Evolutionary conservation across 2,888 invertebrate genomes (phyloP).

Genomic region (Eristalinus sepulchralis): DNA sequence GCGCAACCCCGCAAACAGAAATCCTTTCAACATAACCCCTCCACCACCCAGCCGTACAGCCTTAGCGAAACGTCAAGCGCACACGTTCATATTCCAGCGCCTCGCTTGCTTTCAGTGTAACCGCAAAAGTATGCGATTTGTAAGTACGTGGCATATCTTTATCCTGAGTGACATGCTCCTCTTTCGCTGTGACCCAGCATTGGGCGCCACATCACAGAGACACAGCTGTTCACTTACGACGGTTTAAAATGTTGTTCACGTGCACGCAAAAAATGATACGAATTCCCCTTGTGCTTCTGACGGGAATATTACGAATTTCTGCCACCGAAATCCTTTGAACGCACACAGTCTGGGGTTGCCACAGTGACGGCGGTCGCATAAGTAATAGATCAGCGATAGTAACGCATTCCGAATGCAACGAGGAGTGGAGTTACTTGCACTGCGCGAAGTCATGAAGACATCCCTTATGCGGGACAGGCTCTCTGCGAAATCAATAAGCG

Average conservation of each 20-base stretch:
- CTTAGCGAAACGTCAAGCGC: constrained; percentile 20
- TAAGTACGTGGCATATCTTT: constrained; percentile 69
- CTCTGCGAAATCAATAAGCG: constrained; percentile 43
- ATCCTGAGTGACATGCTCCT: constrained; percentile 62
- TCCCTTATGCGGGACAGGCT: constrained; percentile 5
- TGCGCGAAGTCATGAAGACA: background rate
- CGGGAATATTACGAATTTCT: constrained; percentile 38
- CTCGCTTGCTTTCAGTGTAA: constrained; percentile 59
- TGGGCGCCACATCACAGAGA: background rate
- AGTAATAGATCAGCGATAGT: constrained; percentile 37
- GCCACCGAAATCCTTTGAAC: constrained; percentile 30
- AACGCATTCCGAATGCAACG: constrained; percentile 35
- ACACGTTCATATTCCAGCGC: constrained; percentile 50
- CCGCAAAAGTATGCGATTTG: constrained; percentile 69
- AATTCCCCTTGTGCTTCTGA: constrained; percentile 39
- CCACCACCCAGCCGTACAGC: background rate
- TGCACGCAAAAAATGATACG: constrained; percentile 58
- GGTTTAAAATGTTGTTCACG: constrained; percentile 65
- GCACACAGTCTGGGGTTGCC: background rate
- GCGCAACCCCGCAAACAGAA: constrained; percentile 33
- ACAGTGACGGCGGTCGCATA: constrained; percentile 1
- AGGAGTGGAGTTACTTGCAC: background rate
- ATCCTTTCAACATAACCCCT: constrained; percentile 42
- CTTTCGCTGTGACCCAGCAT: background rate
- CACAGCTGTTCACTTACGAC: constrained; percentile 31